Conservation (phyloP, 2,797 vertebrate genomes). For the Schizothorax lantsangensis region DNA sequence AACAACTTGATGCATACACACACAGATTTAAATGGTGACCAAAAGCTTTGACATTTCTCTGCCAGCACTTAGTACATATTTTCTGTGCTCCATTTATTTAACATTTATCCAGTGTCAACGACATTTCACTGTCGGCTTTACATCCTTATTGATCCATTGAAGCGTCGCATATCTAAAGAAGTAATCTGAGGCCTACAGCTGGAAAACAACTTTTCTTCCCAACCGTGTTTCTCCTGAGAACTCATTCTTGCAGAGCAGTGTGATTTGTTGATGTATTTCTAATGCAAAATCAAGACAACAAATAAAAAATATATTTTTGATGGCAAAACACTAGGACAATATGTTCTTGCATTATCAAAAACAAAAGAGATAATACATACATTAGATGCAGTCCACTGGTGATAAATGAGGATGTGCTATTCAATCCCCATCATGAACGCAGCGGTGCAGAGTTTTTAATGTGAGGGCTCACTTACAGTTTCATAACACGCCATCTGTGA, state of each 20-base stretch:
- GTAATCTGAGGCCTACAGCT: slow-evolving; percentile 20
- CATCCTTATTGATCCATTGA: slow-evolving; percentile 25
- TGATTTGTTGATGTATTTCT: not conserved
- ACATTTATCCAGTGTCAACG: slow-evolving; percentile 21
- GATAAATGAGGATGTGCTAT: not conserved
- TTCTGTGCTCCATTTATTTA: slow-evolving; percentile 22
- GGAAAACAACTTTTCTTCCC: slow-evolving; percentile 26
- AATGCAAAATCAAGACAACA: not conserved
- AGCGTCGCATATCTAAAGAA: slow-evolving; percentile 36
- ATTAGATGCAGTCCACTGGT: not conserved
- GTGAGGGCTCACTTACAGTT: not conserved
- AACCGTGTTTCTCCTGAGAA: not conserved
- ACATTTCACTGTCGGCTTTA: slow-evolving; percentile 13
- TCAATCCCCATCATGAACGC: not conserved
- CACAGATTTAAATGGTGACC: not conserved
- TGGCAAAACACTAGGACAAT: slow-evolving; percentile 4
- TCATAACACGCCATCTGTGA: not conserved
- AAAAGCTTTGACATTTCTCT: slow-evolving; percentile 39
- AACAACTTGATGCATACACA: slow-evolving; percentile 15
- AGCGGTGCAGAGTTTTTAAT: not conserved
- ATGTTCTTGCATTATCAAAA: not conserved
- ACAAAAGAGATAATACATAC: not conserved
- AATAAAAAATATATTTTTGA: not conserved
- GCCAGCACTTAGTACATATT: slow-evolving; percentile 23
- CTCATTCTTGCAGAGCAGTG: not conserved